These are phyloP conservation scores for Ranitomeya imitator DNA, from an alignment of 2,113 vertebrate genomes.

Conservation along the genomic window DNA sequence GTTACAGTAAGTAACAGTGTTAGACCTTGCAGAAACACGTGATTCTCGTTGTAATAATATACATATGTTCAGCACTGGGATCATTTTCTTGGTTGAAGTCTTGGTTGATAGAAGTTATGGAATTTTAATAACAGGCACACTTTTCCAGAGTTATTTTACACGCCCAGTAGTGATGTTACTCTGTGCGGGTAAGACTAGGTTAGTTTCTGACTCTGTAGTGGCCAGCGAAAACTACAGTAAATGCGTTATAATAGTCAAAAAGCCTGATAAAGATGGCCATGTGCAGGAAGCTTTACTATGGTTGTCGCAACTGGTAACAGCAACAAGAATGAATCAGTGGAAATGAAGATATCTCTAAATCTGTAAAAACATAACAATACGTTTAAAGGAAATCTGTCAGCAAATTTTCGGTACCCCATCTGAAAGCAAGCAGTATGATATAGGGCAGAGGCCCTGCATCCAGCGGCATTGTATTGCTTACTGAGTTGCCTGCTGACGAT, in stretches of 20 bases:
- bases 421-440: too few species aligned
- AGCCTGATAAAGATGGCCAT: neutral
- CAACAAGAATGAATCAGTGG: neutral
- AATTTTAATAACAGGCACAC: slow-evolving; percentile 56
- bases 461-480: too few species aligned
- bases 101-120: slow-evolving; percentile 41
- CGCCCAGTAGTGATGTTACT: slow-evolving; percentile 43
- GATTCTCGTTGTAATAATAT: slow-evolving; percentile 39
- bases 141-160: slow-evolving; percentile 41
- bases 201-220: neutral
- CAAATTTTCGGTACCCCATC: too few species aligned
- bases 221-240: neutral
- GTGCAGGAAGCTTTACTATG: neutral
- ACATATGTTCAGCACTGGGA: slow-evolving; percentile 41
- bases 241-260: neutral
- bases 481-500: too few species aligned
- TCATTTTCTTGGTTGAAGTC: slow-evolving; percentile 44
- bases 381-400: too few species aligned
- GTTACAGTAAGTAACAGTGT: slow-evolving; percentile 33
- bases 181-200: neutral
- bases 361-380: neutral
- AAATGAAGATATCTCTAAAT: neutral
- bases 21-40: slow-evolving; percentile 12
- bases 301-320: neutral
- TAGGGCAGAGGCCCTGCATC: too few species aligned